Conservation (phyloP, 2,797 vertebrate genomes). For the Sandelia bainsii region DNA sequence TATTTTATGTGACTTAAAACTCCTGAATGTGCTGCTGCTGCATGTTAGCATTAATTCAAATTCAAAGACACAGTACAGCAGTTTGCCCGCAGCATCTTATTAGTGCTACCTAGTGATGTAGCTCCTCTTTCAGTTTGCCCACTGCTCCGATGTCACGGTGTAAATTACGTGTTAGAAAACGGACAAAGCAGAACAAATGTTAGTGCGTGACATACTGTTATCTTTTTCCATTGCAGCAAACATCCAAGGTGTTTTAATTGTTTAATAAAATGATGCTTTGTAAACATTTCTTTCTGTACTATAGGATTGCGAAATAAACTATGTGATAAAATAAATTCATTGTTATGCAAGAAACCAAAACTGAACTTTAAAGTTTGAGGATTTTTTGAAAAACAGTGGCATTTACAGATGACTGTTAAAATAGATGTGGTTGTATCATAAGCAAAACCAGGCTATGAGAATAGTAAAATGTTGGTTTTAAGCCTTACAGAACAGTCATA, state of each 20-base stretch:
- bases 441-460: too few species aligned
- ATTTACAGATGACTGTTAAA: too few species aligned
- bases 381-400: too few species aligned
- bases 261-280: background rate
- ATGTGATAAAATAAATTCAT: background rate
- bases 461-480: too few species aligned
- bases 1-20: background rate
- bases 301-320: background rate
- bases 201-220: too few species aligned
- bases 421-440: too few species aligned
- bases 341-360: background rate
- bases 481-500: too few species aligned
- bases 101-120: background rate
- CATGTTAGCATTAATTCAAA: background rate
- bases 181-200: background rate
- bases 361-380: too few species aligned
- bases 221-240: background rate
- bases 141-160: conserved; percentile 2
- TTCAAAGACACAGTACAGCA: background rate
- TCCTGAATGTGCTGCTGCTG: conserved; percentile 5
- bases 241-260: background rate
- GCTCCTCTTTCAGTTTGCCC: background rate
- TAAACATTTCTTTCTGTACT: background rate
- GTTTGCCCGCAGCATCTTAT: background rate
- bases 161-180: background rate